Conservation (phyloP, 1,140 invertebrate genomes). For the Dysdera silvatica region DNA sequence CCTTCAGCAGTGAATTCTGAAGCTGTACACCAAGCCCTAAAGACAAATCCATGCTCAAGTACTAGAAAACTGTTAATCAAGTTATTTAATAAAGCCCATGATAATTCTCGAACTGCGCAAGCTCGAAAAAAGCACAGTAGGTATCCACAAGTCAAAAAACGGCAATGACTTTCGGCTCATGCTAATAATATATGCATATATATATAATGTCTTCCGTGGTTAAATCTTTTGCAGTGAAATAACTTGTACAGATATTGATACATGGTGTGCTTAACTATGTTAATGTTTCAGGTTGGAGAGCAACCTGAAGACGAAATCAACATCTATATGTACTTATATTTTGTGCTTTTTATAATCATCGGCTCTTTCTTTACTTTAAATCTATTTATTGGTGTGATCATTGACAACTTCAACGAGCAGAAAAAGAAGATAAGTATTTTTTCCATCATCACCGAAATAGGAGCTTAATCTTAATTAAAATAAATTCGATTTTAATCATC, state of each 20-base stretch:
- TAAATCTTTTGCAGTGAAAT: conserved; percentile 1
- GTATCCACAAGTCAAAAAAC: too few relatives aligned
- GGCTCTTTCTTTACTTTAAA: conserved; percentile 96
- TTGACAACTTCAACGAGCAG: conserved; percentile 98
- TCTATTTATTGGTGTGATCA: conserved; percentile 96
- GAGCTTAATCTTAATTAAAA: too few relatives aligned
- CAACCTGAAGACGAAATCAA: conserved; percentile 91
- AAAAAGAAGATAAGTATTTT: conserved; percentile 72
- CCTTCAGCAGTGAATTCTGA: too few relatives aligned
- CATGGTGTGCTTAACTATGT: conserved; percentile 25
- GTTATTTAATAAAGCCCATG: too few relatives aligned
- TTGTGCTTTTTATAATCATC: conserved; percentile 95
- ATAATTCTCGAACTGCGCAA: too few relatives aligned
- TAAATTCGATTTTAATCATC: too few relatives aligned
- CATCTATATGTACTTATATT: conserved; percentile 96
- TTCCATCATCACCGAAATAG: too few relatives aligned
- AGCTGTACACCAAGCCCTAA: too few relatives aligned
- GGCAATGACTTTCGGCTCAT: too few relatives aligned
- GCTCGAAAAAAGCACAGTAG: too few relatives aligned
- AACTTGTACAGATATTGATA: not conserved
- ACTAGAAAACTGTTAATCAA: too few relatives aligned
- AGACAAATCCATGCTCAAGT: too few relatives aligned
- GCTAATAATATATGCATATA: conserved; percentile 21
- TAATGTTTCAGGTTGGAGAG: conserved; percentile 60
- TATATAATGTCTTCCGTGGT: not conserved